Conservation (phyloP, 2,888 invertebrate species). For the Trachelus iudaicus region DNA sequence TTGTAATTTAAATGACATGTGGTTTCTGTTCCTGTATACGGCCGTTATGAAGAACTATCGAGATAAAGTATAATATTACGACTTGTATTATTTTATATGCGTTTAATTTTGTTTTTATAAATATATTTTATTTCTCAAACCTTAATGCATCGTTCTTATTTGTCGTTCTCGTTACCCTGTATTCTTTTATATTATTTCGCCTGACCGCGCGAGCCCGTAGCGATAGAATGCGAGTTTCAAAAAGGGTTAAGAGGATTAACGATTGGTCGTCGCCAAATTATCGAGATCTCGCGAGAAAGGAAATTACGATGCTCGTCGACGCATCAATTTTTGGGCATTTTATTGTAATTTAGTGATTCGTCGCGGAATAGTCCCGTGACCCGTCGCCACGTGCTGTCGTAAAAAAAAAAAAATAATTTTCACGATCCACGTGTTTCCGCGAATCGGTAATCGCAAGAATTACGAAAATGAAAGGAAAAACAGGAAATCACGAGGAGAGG, state of each 20-base stretch:
- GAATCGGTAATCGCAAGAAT: neutral
- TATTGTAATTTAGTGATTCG: conserved; percentile 51
- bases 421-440: neutral
- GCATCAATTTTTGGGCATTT: conserved; percentile 45
- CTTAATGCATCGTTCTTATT: conserved; percentile 16
- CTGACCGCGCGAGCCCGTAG: neutral
- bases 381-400: neutral
- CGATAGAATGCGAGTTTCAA: neutral
- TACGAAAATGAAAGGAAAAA: neutral
- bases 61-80: conserved; percentile 46
- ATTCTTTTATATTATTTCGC: conserved; percentile 9
- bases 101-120: conserved; percentile 64
- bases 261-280: neutral
- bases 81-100: conserved; percentile 62
- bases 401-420: neutral
- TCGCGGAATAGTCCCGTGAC: conserved; percentile 27
- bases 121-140: conserved; percentile 63
- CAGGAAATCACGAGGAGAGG: neutral
- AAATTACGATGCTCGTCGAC: neutral
- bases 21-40: conserved; percentile 58
- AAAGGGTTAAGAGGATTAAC: neutral
- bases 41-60: conserved; percentile 38
- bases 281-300: neutral
- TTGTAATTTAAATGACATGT: conserved; percentile 44
- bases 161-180: conserved; percentile 20